Percentiles rank a stretch among this genome's conserved stretches.
These are phyloP conservation scores for Zeugodacus cucurbitae DNA, from an alignment of 1,140 invertebrate genomes.

Conservation along the genomic window DNA sequence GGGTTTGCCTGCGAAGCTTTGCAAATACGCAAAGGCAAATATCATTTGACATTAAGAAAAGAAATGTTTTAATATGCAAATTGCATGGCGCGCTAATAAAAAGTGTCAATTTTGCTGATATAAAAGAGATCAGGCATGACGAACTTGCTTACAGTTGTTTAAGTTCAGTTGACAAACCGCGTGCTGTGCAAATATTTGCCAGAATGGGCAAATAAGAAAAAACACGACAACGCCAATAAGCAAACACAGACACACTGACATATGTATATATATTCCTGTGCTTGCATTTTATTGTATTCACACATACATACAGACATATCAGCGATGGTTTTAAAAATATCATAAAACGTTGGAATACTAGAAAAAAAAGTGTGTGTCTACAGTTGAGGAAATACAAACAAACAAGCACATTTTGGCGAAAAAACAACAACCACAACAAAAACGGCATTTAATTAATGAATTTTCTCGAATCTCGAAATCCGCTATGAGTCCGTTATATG, in stretches of 20 bases:
- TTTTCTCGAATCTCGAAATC: too few relatives aligned
- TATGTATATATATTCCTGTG: background rate
- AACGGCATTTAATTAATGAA: too few relatives aligned
- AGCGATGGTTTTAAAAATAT: background rate
- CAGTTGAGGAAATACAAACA: background rate
- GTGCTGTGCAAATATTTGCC: constrained; percentile 30
- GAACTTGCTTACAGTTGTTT: background rate
- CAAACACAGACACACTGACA: background rate
- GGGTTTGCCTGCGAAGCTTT: too few relatives aligned
- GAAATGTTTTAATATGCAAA: background rate
- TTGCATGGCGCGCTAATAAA: background rate
- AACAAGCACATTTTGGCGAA: background rate
- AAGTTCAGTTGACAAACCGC: constrained; percentile 21
- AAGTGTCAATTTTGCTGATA: constrained; percentile 12
- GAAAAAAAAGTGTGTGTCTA: background rate
- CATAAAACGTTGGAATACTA: background rate
- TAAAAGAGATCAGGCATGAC: background rate
- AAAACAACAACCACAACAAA: background rate
- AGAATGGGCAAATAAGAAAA: background rate
- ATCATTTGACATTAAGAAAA: background rate
- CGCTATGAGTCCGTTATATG: too few relatives aligned
- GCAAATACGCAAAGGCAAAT: background rate
- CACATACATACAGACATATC: background rate
- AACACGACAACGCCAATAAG: background rate
- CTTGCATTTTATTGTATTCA: background rate